Evolutionary conservation across 23 tunicate genomes (phyloP), one percentile per base, ranked within the genome.

Genomic region (Trididemnum clinides): DNA sequence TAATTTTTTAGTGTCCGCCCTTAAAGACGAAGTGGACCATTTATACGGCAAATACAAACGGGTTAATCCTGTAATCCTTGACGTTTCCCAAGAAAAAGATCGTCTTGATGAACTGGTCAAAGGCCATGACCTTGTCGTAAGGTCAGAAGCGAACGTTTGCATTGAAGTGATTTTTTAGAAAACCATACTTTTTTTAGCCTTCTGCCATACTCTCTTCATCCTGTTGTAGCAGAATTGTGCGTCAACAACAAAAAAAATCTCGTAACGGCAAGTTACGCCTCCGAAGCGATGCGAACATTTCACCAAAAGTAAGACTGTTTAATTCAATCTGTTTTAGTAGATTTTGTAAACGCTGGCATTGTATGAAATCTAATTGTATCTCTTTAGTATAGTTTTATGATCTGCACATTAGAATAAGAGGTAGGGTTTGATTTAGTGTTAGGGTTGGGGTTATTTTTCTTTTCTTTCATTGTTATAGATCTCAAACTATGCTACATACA

Each of bases 191-290:
- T 82, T 27, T 92, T 70, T 58, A 93, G 98, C 34, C 81, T 95
- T 25, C 83, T 95, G 2, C 99, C 99, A 34, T 87, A 95, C 78
- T 38, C 91, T 20, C 64, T 95, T 25, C 99, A 95, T 59, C 87
- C 91, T 3, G 49, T 51, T 28, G 78, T 95, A 3, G 88, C 92
- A 49, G 71, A 87, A 28, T 28, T 82, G 33, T 90, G 92, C 73
- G 74, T 95, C 35, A 54, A 78, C 1, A 57, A 90, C 49, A 83
- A 90, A 85, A 90, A 90, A 59, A 84, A 91, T 69, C 10, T 95
- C 79, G 96, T 96, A 33, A 96, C 99, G 10, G 92, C 99, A 36
- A 86, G 92, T 49, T 96, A 96, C 65, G 92, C 87, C 20, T 87
- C 89, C 1, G 78, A 77, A 4, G 49, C 49, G 25, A 91, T 91